Evolutionary conservation across 1,140 invertebrate genomes (phyloP).

Genomic region (Diorhabda carinulata): DNA sequence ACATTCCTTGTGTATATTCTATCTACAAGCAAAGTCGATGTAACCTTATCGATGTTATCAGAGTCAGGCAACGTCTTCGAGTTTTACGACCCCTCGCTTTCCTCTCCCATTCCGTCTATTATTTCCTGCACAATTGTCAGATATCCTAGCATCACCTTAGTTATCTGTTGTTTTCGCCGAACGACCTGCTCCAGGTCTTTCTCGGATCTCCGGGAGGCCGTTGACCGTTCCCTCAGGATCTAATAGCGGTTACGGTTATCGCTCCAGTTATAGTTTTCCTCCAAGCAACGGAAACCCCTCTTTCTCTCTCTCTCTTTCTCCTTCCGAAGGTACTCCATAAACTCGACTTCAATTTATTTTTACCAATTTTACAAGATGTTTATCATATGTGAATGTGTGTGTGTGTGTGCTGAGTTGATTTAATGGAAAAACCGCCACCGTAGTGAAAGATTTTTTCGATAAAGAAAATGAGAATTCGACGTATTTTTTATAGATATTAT

Average conservation of each 20-base stretch:
- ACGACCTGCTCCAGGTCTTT: constrained; percentile 44
- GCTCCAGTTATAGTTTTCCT: constrained; percentile 46
- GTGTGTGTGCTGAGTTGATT: not conserved
- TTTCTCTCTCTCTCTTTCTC: not conserved
- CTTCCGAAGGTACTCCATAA: constrained; percentile 45
- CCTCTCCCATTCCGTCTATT: constrained; percentile 35
- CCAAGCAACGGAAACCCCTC: constrained; percentile 21
- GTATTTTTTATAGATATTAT: not conserved
- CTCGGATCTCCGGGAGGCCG: constrained; percentile 5
- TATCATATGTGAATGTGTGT: constrained; percentile 10
- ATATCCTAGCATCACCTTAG: constrained; percentile 45
- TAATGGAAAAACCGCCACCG: not conserved
- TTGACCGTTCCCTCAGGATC: constrained; percentile 38
- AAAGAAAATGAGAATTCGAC: constrained; percentile 2
- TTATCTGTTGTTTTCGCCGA: constrained; percentile 44
- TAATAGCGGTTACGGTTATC: constrained; percentile 47
- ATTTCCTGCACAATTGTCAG: constrained; percentile 43
- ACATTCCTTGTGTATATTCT: too few species aligned
- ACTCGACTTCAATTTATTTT: constrained; percentile 42
- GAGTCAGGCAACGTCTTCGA: constrained; percentile 25
- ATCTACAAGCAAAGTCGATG: constrained; percentile 12
- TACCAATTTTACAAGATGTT: constrained; percentile 11
- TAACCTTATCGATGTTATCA: constrained; percentile 43
- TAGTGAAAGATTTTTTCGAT: not conserved
- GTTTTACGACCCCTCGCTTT: constrained; percentile 37